phyloP scores from a whole-genome alignment of 2,797 vertebrate species.

The Tragopan temminckii region DNA sequence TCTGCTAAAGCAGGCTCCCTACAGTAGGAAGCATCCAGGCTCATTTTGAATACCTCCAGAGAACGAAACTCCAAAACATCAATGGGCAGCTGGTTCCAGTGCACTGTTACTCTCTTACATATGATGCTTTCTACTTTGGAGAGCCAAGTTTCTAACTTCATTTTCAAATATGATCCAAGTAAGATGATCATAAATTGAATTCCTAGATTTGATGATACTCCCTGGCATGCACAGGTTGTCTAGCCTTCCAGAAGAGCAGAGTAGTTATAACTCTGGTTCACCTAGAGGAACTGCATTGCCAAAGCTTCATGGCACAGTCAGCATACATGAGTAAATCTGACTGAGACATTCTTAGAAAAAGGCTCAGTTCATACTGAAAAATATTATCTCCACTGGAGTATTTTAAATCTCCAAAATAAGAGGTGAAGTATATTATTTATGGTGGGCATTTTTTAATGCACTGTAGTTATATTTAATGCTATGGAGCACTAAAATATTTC shows the following conservation, averaged over 20 bases:
- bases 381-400: neutral
- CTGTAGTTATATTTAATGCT: neutral
- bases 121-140: neutral
- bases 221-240: neutral
- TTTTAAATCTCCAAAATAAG: neutral
- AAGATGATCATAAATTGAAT: neutral
- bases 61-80: too few species aligned
- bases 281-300: neutral
- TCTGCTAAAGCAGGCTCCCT: too few species aligned
- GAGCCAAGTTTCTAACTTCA: neutral
- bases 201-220: neutral
- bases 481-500: neutral
- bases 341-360: neutral
- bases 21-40: too few species aligned
- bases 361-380: neutral
- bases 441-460: neutral
- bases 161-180: neutral
- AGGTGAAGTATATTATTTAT: neutral
- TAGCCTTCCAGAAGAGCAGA: neutral
- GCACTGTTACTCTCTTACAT: too few species aligned
- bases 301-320: neutral
- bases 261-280: neutral
- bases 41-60: too few species aligned
- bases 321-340: neutral
- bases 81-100: too few species aligned